Evolutionary conservation across 2,113 vertebrate genomes (phyloP).

Genomic region (Ctenodactylus gundi): DNA sequence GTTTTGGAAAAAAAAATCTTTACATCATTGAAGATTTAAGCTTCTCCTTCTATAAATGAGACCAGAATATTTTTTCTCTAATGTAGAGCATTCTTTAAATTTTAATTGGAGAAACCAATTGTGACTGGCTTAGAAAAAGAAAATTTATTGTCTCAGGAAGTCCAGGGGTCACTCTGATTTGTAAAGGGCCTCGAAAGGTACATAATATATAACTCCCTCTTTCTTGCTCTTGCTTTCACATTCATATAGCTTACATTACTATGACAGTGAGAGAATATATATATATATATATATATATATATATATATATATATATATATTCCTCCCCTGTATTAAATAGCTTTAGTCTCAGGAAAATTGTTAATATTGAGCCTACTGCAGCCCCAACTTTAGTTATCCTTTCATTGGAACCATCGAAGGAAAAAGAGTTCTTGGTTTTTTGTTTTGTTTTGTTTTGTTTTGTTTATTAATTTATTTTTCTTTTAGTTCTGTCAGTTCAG

Average conservation of each 20-base stretch:
- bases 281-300: not conserved
- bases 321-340: not conserved
- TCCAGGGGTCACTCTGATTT: not conserved
- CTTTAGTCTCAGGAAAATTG: not conserved
- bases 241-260: not conserved
- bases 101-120: not conserved
- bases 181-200: not conserved
- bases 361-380: not conserved
- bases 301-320: not conserved
- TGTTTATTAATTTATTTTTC: too few relatives aligned
- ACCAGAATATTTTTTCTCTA: not conserved
- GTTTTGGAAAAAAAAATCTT: not conserved
- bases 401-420: not conserved
- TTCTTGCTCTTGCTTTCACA: not conserved
- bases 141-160: not conserved
- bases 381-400: not conserved
- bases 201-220: not conserved
- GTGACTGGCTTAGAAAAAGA: slow-evolving; percentile 1
- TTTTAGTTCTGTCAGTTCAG: not conserved
- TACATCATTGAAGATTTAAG: not conserved
- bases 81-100: not conserved
- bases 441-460: too few relatives aligned
- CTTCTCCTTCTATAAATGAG: not conserved
- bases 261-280: not conserved
- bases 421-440: not conserved